Evolutionary conservation across 1,140 invertebrate species (phyloP), one percentile per base, ranked within the genome.

Genomic region (Aphidius gifuensis): DNA sequence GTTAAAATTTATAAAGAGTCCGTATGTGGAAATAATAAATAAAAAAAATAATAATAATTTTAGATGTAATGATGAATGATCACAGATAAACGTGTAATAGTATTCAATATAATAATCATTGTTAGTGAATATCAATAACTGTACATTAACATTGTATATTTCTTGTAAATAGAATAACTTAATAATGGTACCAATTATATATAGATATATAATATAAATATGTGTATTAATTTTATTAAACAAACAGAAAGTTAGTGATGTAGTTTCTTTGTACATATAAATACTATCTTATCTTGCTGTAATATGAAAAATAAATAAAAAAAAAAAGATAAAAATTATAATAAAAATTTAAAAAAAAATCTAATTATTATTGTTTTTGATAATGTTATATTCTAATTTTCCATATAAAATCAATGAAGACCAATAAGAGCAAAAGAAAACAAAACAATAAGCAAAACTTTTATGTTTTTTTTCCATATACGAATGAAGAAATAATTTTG

Each of bases 101-200:
- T 44, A 63, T 58, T 60, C 58, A 47, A 56, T 60, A 59, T 9
- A 48, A 61, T 49, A 59, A 64, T 61, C 51, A 53, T 23, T 59
- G 61, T 65, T 63, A 61, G 62, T 64, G 56, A 57, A 32, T 32
- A 32, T 32, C 4, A 32, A 62, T 64, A 23, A 43, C 53, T 67
- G 66, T 67, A 67, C 63, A 67, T 65, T 65, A 65, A 68, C 64
- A 59, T 56, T 68, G 66, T 68, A 68, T 58, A 68, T 65, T 68
- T 65, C 64, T 55, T 68, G 66, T 68, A 68, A 62, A 68, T 68
- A 68, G 55, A 32, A 55, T 62, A 67, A 65, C 53, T 62, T 68
- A 56, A 53, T 32, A 32, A 64, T 67, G 59, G 51, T 65, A 68
- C 61, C 48, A 65, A 55, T 55, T 65, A 65, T 64, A 62, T 68